A percentile compares a stretch with the other conserved stretches of the same genome.
These are phyloP conservation scores for Pterocles burchelli DNA, from an alignment of 2,113 vertebrate genomes.

Conservation along the genomic window DNA sequence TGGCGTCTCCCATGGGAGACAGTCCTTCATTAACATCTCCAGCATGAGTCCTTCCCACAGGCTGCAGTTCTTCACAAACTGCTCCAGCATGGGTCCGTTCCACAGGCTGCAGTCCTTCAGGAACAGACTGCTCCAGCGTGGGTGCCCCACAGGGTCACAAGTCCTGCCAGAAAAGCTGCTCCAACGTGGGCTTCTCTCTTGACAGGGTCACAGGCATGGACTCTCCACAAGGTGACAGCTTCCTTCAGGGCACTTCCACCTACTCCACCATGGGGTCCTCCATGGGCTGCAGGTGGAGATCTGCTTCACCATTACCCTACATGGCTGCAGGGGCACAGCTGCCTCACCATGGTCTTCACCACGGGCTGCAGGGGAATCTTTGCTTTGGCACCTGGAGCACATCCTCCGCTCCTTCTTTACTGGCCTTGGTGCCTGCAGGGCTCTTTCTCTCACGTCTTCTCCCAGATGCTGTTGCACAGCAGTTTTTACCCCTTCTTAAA, in stretches of 20 bases:
- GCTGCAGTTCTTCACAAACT: too few relatives aligned
- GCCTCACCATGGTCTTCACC: background rate
- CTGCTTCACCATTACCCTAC: too few relatives aligned
- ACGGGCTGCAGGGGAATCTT: background rate
- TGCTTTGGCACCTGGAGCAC: background rate
- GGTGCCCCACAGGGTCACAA: accelerated
- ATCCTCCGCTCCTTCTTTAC: background rate
- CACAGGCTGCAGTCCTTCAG: background rate
- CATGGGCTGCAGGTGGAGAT: too few relatives aligned
- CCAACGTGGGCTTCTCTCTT: background rate
- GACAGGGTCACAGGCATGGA: too few relatives aligned
- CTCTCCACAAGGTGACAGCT: background rate
- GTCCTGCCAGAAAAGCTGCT: background rate
- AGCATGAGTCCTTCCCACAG: too few relatives aligned
- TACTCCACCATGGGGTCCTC: too few relatives aligned
- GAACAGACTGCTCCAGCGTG: background rate
- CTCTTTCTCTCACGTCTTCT: background rate
- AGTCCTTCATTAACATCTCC: too few relatives aligned
- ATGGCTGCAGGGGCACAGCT: too few relatives aligned
- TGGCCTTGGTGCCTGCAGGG: background rate
- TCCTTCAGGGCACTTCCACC: background rate
- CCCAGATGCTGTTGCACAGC: background rate
- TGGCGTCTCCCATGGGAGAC: too few relatives aligned
- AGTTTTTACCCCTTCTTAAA: background rate
- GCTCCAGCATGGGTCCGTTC: too few relatives aligned